Evolutionary conservation across 2,113 vertebrate species (phyloP), one percentile per base, ranked within the genome.

Genomic region (Arothron firmamentum): DNA sequence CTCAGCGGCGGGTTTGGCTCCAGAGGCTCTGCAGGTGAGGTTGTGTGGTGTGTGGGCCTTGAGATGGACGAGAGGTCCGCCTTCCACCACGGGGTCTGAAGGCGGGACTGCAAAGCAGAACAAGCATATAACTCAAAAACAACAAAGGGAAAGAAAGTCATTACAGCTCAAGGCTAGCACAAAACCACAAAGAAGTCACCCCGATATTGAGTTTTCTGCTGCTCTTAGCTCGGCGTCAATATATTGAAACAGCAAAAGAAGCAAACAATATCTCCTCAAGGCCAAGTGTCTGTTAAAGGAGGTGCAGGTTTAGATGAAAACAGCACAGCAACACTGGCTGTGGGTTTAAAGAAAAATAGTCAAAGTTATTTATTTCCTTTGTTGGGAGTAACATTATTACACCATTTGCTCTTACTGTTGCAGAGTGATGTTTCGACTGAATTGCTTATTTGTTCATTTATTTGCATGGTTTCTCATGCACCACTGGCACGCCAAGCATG

Each of bases 1-100:
- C 66, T 95, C 93, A 19, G 93, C 93, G 1, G 90, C 91, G 31
- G 94, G 94, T 68, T 91, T 95, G 73, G 92, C 93, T 41, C 92
- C 89, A 0, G 90, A 90, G 59, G 92, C 91, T 51, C 79, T 90
- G 80, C 94, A 96, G 49, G 94, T 94, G 74, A 96, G 89, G 85
- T 95, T 95, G 53, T 92, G 90, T 10, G 89, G 88, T 55, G 91
- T 81, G 75, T 92, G 91, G 75, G 90, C 93, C 72, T 94, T 91
- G 21, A 96, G 90, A 43, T 91, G 92, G 42, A 95, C 91, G 23
- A 92, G 81, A 0, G 94, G 94, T 21, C 92, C 90, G 0, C 92
- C 93, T 51, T 94, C 90, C 60, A 96, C 92, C 71, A 92, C 68
- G 0, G 94, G 94, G 45, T 93, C 88, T 55, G 91, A 88, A 17